Percentiles rank a stretch among this genome's conserved stretches.
Evolutionary conservation across 1,140 invertebrate species (phyloP).

Genomic region (Drosophila dunni): DNA sequence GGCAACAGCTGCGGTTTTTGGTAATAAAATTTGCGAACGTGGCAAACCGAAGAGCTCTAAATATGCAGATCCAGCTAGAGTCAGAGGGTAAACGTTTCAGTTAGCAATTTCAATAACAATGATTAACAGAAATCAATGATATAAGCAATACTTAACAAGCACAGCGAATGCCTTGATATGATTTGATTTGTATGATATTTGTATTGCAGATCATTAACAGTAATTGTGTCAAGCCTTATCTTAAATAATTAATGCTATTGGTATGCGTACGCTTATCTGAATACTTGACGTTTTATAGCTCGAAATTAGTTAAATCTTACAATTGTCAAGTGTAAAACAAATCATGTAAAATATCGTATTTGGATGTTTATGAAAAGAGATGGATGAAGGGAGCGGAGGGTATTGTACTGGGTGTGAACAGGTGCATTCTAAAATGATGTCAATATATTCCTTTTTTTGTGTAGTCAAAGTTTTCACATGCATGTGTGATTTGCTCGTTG

Average conservation of each 20-base stretch:
- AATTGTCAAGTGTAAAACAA: conserved; percentile 59
- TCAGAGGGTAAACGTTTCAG: conserved; percentile 27
- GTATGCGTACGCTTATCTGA: neutral
- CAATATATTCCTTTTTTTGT: neutral
- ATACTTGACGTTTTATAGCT: conserved; percentile 25
- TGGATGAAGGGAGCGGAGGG: too few species aligned
- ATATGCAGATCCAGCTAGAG: conserved; percentile 22
- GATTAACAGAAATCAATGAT: conserved; percentile 76
- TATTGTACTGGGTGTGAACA: conserved; percentile 27
- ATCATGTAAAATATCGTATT: conserved; percentile 72
- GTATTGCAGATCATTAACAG: too few species aligned
- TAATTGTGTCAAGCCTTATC: too few species aligned
- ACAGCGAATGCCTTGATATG: neutral
- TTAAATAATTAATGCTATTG: too few species aligned
- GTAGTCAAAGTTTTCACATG: conserved; percentile 29
- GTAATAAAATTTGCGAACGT: conserved; percentile 51
- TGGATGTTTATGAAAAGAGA: too few species aligned
- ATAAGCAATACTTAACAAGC: conserved; percentile 49
- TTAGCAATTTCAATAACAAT: conserved; percentile 74
- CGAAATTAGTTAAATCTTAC: conserved; percentile 76
- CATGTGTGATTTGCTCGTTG: conserved; percentile 59
- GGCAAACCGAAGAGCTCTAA: neutral
- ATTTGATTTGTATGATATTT: neutral
- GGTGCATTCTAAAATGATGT: conserved; percentile 48
- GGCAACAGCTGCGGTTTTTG: conserved; percentile 38